These are phyloP conservation scores for Stratiomys singularior DNA, from an alignment of 2,888 invertebrate species.

Conservation along the genomic window DNA sequence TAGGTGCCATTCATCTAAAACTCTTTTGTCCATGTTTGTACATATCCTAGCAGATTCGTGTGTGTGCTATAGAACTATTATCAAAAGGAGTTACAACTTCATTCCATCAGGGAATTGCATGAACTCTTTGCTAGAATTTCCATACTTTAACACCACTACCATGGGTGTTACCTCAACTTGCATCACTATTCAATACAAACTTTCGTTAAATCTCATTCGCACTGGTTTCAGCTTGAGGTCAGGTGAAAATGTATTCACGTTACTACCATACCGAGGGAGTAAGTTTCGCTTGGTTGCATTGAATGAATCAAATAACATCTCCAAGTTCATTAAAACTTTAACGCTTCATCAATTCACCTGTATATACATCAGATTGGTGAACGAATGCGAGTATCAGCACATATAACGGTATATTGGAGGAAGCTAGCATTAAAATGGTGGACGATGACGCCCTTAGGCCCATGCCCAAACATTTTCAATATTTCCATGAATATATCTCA, in stretches of 20 bases:
- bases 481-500: background rate
- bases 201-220: no score
- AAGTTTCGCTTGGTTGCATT: conserved; percentile 7
- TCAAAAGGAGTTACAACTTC: conserved; percentile 13
- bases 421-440: background rate
- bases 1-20: background rate
- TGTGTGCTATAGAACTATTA: background rate
- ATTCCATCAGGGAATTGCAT: conserved; percentile 35
- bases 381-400: background rate
- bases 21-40: conserved; percentile 15
- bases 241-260: background rate
- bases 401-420: background rate
- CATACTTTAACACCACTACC: no score
- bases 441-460: background rate
- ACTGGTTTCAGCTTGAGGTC: conserved; percentile 3
- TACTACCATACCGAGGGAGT: background rate
- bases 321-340: conserved; percentile 45
- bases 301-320: conserved; percentile 43
- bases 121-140: conserved; percentile 18
- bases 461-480: background rate
- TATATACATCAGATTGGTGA: no score
- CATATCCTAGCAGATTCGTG: background rate
- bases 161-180: no score
- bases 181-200: no score
- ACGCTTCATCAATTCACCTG: conserved; percentile 25